Percentiles rank a stretch among this genome's conserved stretches.
phyloP scores from a whole-genome alignment of 2,888 invertebrate genomes.

The Cephonodes hylas region DNA sequence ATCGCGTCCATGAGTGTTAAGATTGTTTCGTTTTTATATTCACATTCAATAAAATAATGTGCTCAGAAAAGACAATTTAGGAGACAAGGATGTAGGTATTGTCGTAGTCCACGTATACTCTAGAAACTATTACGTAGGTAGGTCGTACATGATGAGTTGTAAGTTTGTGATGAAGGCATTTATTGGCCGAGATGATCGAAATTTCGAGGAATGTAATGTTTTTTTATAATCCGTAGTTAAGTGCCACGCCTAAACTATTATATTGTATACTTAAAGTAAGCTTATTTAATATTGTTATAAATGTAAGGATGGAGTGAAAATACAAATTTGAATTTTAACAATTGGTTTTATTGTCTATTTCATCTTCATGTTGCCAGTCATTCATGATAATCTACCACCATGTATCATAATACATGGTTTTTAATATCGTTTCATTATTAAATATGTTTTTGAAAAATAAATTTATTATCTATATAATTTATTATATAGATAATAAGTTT shows the following conservation, averaged over 20 bases:
- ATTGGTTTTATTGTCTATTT: conserved; percentile 23
- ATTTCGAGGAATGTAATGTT: conserved; percentile 63
- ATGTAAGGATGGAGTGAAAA: conserved; percentile 62
- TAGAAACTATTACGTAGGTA: conserved; percentile 37
- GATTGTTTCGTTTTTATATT: conserved; percentile 37
- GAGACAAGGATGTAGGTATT: conserved; percentile 48
- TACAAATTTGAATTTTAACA: conserved; percentile 60
- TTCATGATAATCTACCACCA: too few species aligned
- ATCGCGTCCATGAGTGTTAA: conserved; percentile 55
- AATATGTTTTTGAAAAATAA: too few species aligned
- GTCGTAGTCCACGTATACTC: conserved; percentile 42
- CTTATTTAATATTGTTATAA: conserved; percentile 75
- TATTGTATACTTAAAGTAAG: conserved; percentile 61
- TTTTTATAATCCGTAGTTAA: conserved; percentile 70
- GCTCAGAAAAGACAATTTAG: conserved; percentile 77
- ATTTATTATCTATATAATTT: too few species aligned
- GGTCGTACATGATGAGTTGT: conserved; percentile 37
- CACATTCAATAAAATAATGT: conserved; percentile 48
- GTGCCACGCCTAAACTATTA: conserved; percentile 75
- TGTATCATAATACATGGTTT: too few species aligned
- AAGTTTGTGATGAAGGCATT: conserved; percentile 75
- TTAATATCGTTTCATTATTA: too few species aligned
- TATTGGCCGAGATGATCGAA: conserved; percentile 72
- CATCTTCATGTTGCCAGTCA: too few species aligned
- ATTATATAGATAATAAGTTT: too few species aligned